Evolutionary conservation across 2,888 invertebrate genomes (phyloP).

Genomic region (Hypercompe scribonia): DNA sequence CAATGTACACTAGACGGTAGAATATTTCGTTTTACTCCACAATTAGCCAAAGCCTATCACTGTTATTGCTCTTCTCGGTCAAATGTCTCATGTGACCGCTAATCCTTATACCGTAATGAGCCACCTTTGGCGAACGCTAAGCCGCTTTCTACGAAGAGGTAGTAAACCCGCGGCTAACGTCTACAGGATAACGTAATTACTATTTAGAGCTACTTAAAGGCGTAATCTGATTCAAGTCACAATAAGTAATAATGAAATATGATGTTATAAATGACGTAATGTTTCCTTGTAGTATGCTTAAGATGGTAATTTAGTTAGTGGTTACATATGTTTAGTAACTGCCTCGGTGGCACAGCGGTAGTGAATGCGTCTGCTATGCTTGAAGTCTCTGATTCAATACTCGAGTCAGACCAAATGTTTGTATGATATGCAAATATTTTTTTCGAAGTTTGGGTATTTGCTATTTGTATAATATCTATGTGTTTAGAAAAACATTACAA

Average conservation of each 20-base stretch:
- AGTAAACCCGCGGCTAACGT: slow-evolving; percentile 20
- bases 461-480: too few species aligned
- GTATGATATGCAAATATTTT: too few species aligned
- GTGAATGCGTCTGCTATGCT: too few species aligned
- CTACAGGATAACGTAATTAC: slow-evolving; percentile 37
- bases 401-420: too few species aligned
- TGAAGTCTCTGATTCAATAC: too few species aligned
- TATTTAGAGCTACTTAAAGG: slow-evolving; percentile 28
- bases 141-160: slow-evolving; percentile 26
- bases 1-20: slow-evolving; percentile 9
- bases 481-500: too few species aligned
- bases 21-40: slow-evolving; percentile 17
- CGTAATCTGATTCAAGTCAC: slow-evolving; percentile 16
- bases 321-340: too few species aligned
- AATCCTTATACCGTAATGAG: slow-evolving; percentile 40
- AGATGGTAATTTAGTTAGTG: too few species aligned
- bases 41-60: slow-evolving; percentile 32
- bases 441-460: too few species aligned
- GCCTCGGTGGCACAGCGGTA: too few species aligned
- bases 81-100: slow-evolving; percentile 46
- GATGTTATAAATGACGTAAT: too few species aligned
- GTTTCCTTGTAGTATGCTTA: too few species aligned
- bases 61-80: slow-evolving; percentile 37
- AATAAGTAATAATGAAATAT: not conserved
- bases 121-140: slow-evolving; percentile 38